Base-by-base conservation (phyloP, 2,888 invertebrate genomes). In the Esperia sulphurella region DNA sequence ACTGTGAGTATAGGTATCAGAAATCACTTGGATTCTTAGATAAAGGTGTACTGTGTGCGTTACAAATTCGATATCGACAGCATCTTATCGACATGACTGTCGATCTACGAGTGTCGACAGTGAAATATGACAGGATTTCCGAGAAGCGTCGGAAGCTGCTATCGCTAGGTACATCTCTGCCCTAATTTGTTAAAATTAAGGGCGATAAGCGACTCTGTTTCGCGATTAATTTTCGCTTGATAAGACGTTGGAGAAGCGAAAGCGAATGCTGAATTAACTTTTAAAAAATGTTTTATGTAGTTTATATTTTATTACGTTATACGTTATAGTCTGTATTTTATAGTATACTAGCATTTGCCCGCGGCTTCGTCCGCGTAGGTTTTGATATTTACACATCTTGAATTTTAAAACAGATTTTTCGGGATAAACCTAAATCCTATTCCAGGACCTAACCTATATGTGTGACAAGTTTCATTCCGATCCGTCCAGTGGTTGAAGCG, bases 71-170 rank as follows among this genome's bases (percentile, higher is more conserved):
- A 50, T 69, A 71, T 70, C 67, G 58, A 68, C 21, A 21, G 21
- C 21, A 21, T 21, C 21, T 3, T 21, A 71, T 71, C 68, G 59
- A 59, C 61, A 53, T 56, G 5, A n/a, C n/a, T n/a, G 57, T 65
- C 61, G 50, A 71, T 69, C 68, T 68, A 56, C 57, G 51, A 53
- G 52, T 55, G 65, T 61, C 65, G 66, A 57, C 57, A 56, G 55
- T 68, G 71, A 79, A 65, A 72, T 75, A 79, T 74, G 72, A 72
- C 67, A 53, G 67, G 69, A 74, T 65, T 62, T 68, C 71, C 72
- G 55, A 58, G 44, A 47, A 47, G 53, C 53, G 56, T 51, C 63
- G 54, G 52, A 57, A 54, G 51, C 50, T 53, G 29, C 61, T 69
- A 69, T 61, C 68, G 53, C 54, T 51, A 51, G 55, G 61, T 66